These are phyloP conservation scores for Falco concolor DNA, from an alignment of 2,797 vertebrate genomes.

Conservation along the genomic window DNA sequence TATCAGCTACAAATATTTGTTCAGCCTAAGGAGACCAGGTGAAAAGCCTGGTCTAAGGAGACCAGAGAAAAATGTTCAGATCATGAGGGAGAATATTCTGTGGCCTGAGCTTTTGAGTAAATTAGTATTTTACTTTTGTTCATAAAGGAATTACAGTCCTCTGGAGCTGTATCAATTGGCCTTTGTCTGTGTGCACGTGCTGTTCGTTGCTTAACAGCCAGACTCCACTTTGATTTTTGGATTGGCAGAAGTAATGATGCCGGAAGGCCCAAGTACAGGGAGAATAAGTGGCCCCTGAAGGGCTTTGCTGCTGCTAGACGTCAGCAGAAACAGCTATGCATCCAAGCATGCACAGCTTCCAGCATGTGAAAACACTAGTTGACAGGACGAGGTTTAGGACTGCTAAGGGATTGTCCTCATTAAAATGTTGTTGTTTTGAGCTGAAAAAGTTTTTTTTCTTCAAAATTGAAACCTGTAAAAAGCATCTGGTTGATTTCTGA, in stretches of 20 bases:
- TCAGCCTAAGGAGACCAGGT: constrained; percentile 13
- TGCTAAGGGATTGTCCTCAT: background rate
- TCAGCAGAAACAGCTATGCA: background rate
- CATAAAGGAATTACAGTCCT: constrained; percentile 27
- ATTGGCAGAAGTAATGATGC: constrained; percentile 13
- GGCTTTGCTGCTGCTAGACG: background rate
- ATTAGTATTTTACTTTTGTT: constrained; percentile 60
- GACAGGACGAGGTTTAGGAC: background rate
- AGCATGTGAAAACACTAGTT: background rate
- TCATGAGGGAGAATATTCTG: constrained; percentile 15
- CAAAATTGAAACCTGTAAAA: background rate
- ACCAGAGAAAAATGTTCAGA: constrained; percentile 50
- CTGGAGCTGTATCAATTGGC: constrained; percentile 20
- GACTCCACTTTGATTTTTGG: background rate
- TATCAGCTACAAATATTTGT: constrained; percentile 62
- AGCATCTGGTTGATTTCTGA: background rate
- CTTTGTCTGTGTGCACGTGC: background rate
- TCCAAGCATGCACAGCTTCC: background rate
- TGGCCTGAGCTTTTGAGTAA: constrained; percentile 35
- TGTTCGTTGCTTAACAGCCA: constrained; percentile 51
- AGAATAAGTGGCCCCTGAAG: background rate
- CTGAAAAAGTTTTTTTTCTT: background rate
- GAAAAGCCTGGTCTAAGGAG: background rate
- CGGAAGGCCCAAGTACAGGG: background rate
- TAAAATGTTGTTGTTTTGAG: background rate